Percentiles rank a stretch among this genome's conserved stretches.
These are phyloP conservation scores for Echinometra lucunter DNA, from an alignment of 53 echinoderm and acorn worm species.

Conservation along the genomic window DNA sequence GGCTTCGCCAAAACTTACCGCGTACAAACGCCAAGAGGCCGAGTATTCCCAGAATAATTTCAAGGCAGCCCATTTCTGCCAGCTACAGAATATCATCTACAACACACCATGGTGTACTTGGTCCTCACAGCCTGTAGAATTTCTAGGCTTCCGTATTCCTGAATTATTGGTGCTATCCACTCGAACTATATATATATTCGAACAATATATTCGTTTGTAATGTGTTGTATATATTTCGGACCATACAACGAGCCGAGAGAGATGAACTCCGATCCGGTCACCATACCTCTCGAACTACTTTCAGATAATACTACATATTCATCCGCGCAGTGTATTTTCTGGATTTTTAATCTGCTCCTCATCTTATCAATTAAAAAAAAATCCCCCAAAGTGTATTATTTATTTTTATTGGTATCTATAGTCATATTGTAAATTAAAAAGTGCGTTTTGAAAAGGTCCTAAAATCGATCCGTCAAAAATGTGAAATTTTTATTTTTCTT, in stretches of 20 bases:
- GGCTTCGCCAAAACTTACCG: constrained; percentile 77
- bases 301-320: constrained; percentile 30
- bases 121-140: constrained; percentile 39
- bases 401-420: background rate
- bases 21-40: constrained; percentile 84
- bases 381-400: background rate
- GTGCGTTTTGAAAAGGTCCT: background rate
- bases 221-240: constrained; percentile 19
- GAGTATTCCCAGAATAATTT: constrained; percentile 81
- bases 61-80: constrained; percentile 89
- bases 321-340: constrained; percentile 28
- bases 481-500: background rate
- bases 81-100: constrained; percentile 54
- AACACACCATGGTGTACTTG: constrained; percentile 58
- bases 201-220: background rate
- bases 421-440: too few species aligned
- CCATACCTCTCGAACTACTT: constrained; percentile 21
- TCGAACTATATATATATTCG: constrained; percentile 10
- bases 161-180: constrained; percentile 13
- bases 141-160: constrained; percentile 23
- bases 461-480: background rate
- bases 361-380: background rate
- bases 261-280: constrained; percentile 62
- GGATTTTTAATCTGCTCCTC: background rate
- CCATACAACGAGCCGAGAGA: background rate